A percentile compares a stretch with the other conserved stretches of the same genome.
Evolutionary conservation across 1,140 invertebrate species (phyloP).

Genomic region (Macrobrachium rosenbergii): DNA sequence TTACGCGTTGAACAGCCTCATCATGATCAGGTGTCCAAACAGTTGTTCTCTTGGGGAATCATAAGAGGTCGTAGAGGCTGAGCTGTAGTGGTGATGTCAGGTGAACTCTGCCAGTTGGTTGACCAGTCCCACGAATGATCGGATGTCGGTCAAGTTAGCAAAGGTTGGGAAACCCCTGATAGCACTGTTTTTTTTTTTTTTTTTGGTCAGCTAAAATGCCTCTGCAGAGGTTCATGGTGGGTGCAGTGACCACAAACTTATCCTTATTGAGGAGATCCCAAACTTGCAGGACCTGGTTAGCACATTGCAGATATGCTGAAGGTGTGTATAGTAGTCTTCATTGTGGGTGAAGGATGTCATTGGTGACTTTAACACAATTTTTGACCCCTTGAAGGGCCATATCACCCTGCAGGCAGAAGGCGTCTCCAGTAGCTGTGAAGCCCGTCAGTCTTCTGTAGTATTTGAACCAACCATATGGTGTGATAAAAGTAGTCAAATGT

Average conservation of each 20-base stretch:
- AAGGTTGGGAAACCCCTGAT: not conserved
- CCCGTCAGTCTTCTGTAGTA: too few relatives aligned
- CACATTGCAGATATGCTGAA: too few relatives aligned
- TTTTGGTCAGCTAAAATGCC: not conserved
- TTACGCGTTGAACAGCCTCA: too few relatives aligned
- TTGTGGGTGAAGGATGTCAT: too few relatives aligned
- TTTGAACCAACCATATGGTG: too few relatives aligned
- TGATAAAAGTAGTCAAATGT: too few relatives aligned
- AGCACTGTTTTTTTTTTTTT: too few relatives aligned
- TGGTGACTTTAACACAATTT: not conserved
- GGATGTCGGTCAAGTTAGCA: not conserved
- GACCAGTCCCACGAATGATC: too few relatives aligned
- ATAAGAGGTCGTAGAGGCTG: not conserved
- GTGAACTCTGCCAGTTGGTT: conserved; percentile 24
- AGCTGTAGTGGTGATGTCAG: not conserved
- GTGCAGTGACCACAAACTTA: conserved; percentile 1
- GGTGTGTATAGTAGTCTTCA: too few relatives aligned
- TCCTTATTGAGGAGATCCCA: conserved; percentile 6
- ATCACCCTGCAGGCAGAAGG: too few relatives aligned
- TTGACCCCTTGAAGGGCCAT: not conserved
- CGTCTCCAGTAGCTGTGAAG: too few relatives aligned
- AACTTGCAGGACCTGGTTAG: too few relatives aligned
- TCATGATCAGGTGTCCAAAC: not conserved
- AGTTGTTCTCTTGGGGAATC: not conserved
- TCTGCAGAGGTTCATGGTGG: not conserved